phyloP scores from a whole-genome alignment of 2,797 vertebrate genomes.

The Tenualosa thibaudeaui region DNA sequence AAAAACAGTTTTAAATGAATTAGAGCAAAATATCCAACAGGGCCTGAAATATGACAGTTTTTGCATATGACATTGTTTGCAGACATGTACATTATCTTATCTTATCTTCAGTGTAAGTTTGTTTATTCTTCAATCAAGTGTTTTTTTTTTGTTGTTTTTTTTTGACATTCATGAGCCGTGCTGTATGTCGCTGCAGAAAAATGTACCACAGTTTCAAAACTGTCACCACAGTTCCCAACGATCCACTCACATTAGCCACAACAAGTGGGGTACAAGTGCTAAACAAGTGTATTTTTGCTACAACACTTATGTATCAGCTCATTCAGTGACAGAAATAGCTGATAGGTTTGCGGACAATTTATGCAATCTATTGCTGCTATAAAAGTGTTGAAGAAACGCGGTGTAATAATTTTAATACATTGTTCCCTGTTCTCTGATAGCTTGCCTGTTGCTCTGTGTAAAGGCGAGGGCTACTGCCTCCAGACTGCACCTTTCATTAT shows the following conservation, averaged over 20 bases:
- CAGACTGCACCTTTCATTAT: conserved; percentile 2
- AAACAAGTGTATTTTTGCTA: neutral
- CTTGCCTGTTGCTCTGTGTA: neutral
- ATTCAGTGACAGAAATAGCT: neutral
- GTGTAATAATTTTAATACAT: neutral
- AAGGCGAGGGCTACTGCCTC: neutral
- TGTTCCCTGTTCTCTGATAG: conserved; percentile 3
- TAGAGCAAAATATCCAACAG: too few species aligned
- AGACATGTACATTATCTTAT: too few species aligned
- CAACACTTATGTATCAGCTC: neutral
- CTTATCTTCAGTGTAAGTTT: neutral
- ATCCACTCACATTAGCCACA: neutral
- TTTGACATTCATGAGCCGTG: neutral
- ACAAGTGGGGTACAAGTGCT: neutral
- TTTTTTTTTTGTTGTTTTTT: neutral
- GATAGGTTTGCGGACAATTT: neutral
- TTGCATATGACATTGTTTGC: too few species aligned
- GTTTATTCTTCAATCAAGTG: neutral
- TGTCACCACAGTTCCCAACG: neutral
- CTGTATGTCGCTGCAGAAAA: neutral
- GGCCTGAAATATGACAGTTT: too few species aligned
- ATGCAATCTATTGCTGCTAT: neutral
- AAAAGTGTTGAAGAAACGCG: neutral
- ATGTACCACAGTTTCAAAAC: neutral
- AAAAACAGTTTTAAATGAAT: neutral